Evolutionary conservation across 2,797 vertebrate genomes (phyloP).

Genomic region (Schizopygopsis pylzovi): DNA sequence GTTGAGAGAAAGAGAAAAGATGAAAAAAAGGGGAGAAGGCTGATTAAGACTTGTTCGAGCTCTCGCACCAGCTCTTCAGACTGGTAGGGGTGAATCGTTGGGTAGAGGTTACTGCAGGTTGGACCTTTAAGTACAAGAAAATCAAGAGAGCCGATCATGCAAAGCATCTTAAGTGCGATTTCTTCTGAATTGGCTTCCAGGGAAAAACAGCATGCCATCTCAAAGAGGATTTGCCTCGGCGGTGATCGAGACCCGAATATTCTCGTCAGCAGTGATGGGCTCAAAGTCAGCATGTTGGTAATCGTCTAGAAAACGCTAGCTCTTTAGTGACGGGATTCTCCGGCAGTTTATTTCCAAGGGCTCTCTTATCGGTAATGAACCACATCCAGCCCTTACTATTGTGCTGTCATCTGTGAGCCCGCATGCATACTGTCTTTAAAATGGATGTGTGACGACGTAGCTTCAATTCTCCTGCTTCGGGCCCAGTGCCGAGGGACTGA

Average conservation of each 20-base stretch:
- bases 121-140: slow-evolving; percentile 57
- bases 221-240: slow-evolving; percentile 57
- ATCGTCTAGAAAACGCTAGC: slow-evolving; percentile 60
- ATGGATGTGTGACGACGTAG: slow-evolving; percentile 61
- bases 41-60: slow-evolving; percentile 71
- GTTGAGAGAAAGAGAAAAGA: slow-evolving; percentile 48
- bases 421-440: slow-evolving; percentile 67
- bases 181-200: slow-evolving; percentile 62
- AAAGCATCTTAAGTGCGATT: slow-evolving; percentile 65
- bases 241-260: slow-evolving; percentile 57
- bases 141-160: slow-evolving; percentile 60
- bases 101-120: slow-evolving; percentile 76
- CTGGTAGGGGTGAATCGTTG: slow-evolving; percentile 75
- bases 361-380: slow-evolving; percentile 76
- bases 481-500: slow-evolving; percentile 63
- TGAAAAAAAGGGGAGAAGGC: slow-evolving; percentile 50
- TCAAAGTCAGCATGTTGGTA: slow-evolving; percentile 61
- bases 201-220: slow-evolving; percentile 48
- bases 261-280: slow-evolving; percentile 60
- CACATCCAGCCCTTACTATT: slow-evolving; percentile 59
- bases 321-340: slow-evolving; percentile 69
- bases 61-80: slow-evolving; percentile 71
- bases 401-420: slow-evolving; percentile 71
- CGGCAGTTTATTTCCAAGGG: slow-evolving; percentile 76
- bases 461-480: slow-evolving; percentile 62